These are phyloP conservation scores for Erpobdella octoculata DNA, from an alignment of 2,888 invertebrate genomes.

Conservation along the genomic window DNA sequence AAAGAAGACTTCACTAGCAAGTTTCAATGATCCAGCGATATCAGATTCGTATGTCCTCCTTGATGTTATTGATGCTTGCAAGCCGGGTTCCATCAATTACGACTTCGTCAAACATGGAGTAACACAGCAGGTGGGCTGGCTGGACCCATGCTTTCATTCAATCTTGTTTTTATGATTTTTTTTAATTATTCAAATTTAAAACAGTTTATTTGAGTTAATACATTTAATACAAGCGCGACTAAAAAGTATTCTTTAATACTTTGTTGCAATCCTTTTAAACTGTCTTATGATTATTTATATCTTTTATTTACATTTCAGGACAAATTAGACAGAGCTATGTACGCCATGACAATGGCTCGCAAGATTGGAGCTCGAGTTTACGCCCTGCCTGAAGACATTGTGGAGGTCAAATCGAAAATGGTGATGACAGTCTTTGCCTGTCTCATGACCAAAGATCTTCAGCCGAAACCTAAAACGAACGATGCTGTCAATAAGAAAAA, in stretches of 20 bases:
- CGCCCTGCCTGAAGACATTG: constrained; percentile 95
- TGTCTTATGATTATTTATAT: not conserved
- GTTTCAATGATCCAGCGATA: constrained; percentile 73
- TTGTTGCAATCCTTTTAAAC: no score
- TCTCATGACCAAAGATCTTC: constrained; percentile 82
- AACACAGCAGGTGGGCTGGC: constrained; percentile 70
- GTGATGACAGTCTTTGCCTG: constrained; percentile 99
- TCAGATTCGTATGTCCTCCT: constrained; percentile 83
- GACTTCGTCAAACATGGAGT: constrained; percentile 74
- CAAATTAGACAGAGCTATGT: constrained; percentile 84
- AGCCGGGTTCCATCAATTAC: constrained; percentile 88
- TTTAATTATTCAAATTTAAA: no score
- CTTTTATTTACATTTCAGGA: constrained; percentile 18
- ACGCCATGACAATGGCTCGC: constrained; percentile 93
- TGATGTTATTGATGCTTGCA: constrained; percentile 91
- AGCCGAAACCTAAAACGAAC: constrained; percentile 2
- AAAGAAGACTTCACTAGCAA: constrained; percentile 51
- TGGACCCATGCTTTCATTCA: no score
- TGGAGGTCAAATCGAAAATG: constrained; percentile 95
- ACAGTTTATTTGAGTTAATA: no score
- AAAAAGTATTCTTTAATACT: no score
- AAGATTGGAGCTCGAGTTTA: constrained; percentile 95
- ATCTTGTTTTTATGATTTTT: no score
- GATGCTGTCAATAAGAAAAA: not conserved
- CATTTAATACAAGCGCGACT: no score